Percentiles rank a stretch among this genome's conserved stretches.
Conservation (phyloP, 2,113 vertebrate species). For the Equus quagga region DNA sequence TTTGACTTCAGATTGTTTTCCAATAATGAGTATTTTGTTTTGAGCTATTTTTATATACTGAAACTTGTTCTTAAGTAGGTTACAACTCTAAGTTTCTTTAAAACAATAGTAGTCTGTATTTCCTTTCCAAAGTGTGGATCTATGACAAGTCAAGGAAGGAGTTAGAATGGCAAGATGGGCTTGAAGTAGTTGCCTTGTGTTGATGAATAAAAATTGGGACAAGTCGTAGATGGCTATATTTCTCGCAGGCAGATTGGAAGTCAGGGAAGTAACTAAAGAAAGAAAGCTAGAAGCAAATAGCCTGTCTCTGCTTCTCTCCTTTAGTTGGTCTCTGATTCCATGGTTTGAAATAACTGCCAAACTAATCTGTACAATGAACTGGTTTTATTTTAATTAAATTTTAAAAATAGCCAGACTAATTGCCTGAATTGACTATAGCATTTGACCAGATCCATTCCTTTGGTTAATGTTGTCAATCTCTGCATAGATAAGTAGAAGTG, state of each 20-base stretch:
- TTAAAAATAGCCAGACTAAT: neutral
- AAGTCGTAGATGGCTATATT: neutral
- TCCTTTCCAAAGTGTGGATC: neutral
- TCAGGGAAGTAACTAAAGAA: neutral
- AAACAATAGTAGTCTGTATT: neutral
- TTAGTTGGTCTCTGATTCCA: neutral
- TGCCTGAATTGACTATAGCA: constrained; percentile 3
- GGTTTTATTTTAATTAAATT: constrained; percentile 44
- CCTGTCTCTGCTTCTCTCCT: neutral
- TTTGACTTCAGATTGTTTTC: constrained; percentile 56
- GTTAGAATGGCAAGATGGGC: neutral
- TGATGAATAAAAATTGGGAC: constrained; percentile 29
- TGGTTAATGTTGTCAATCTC: constrained; percentile 1
- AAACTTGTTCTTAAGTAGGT: constrained; percentile 9
- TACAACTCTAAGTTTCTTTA: constrained; percentile 15
- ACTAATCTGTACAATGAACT: neutral
- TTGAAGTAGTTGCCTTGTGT: neutral
- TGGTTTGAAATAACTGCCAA: constrained; percentile 48
- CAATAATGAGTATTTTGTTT: constrained; percentile 10
- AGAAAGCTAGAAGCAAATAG: neutral
- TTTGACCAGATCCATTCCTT: constrained; percentile 28
- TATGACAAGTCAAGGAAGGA: neutral
- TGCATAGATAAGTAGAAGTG: constrained; percentile 43
- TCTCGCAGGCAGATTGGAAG: constrained; percentile 9
- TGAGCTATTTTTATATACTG: constrained; percentile 37